Base-by-base conservation (phyloP, 2,888 invertebrate genomes). In the Drosophila gaucha region DNA sequence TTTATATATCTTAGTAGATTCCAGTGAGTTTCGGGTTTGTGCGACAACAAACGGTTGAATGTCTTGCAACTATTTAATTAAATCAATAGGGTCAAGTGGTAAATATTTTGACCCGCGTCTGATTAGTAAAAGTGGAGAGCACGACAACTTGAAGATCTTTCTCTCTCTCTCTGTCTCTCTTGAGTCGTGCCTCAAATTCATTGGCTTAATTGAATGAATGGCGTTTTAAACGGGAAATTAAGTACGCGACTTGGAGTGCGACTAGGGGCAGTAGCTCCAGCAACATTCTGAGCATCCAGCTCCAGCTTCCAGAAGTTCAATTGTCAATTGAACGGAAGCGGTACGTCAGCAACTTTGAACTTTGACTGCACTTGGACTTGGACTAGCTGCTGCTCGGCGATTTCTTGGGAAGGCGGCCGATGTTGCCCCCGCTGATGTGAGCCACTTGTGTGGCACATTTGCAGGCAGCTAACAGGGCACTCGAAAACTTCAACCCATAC, bases 71-170 rank as follows among this genome's bases (percentile, higher is more conserved):
- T 89, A 89, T 90, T 90, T 91, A 91, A 92, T 92, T 92, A 90
- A 91, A 91, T 92, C 92, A 92, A 90, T 90, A 85, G 91, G 91
- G 91, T 91, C 91, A 91, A 91, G 91, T 91, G 91, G 91, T 91
- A 91, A 91, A 91, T 91, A 91, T 91, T 91, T 91, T 91, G 91
- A 91, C 91, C 91, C 90, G 90, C 90, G 89, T 90, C 90, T 90
- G 90, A 91, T 91, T 91, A 90, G 89, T 86, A 74, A 76, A 71
- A 80, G 68, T 77, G 74, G 57, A 86, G 67, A 58, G 3, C 10
- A 64, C 68, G 60, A 67, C 73, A 68, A 73, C 58, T 58, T 68
- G 56, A 72, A 74, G 67, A 77, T 65, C 57, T 4, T 24, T n/a
- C 8, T 8, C n/a, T 8, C 12, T 9, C 4, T 9, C 3, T 14